Conservation (phyloP, 2,113 vertebrate species). For the Nothoprocta perdicaria region DNA sequence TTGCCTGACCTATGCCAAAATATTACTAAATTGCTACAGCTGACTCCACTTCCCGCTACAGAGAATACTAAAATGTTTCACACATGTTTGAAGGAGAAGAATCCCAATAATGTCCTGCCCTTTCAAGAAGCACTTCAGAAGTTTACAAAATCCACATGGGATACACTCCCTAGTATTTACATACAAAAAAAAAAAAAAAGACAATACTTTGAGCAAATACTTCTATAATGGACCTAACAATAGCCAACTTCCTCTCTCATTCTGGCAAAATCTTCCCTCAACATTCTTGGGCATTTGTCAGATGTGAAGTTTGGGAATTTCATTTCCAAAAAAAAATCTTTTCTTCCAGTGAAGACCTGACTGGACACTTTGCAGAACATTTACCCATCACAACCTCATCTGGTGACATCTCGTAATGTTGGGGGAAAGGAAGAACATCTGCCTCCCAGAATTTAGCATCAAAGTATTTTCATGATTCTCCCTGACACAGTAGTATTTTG, state of each 20-base stretch:
- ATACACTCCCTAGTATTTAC: conserved; percentile 47
- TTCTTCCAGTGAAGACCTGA: neutral
- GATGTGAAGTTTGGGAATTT: neutral
- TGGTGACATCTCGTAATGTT: conserved; percentile 36
- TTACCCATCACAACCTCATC: neutral
- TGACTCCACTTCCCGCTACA: conserved; percentile 42
- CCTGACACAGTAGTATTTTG: conserved; percentile 45
- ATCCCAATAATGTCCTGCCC: conserved; percentile 14
- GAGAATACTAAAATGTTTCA: conserved; percentile 47
- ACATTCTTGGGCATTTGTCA: neutral
- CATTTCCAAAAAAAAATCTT: neutral
- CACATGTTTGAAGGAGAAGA: conserved; percentile 52
- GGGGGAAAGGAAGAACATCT: conserved; percentile 43
- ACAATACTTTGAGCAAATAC: conserved; percentile 44
- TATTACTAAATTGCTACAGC: conserved; percentile 41
- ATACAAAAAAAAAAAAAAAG: conserved; percentile 27
- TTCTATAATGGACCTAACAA: conserved; percentile 31
- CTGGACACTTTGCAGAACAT: neutral
- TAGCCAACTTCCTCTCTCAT: conserved; percentile 27
- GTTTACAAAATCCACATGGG: conserved; percentile 59
- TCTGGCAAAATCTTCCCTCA: neutral
- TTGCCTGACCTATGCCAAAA: conserved; percentile 51
- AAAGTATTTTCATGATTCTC: conserved; percentile 32
- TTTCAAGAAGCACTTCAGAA: conserved; percentile 58
- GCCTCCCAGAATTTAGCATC: conserved; percentile 48